A percentile compares a stretch with the other conserved stretches of the same genome.
phyloP scores from a whole-genome alignment of 2,888 invertebrate genomes.

The Hipparchia sbordonii region DNA sequence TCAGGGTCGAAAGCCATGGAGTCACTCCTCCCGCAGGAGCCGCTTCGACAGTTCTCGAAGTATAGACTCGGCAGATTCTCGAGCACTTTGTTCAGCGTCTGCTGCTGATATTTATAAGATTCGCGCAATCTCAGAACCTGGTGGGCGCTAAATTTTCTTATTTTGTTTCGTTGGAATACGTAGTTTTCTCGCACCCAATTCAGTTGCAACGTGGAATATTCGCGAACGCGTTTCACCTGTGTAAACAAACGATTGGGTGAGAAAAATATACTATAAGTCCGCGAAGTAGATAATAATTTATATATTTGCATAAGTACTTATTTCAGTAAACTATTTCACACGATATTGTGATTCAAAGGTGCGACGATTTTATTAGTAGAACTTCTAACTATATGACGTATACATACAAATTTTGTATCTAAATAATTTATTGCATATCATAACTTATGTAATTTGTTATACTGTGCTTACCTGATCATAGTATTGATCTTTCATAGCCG shows the following conservation, averaged over 20 bases:
- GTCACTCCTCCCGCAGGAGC: slow-evolving; percentile 90
- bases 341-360: not conserved
- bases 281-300: not conserved
- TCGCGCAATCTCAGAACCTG: slow-evolving; percentile 94
- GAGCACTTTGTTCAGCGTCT: slow-evolving; percentile 95
- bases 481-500: slow-evolving; percentile 94
- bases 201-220: slow-evolving; percentile 95
- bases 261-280: not conserved
- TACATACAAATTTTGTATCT: not conserved
- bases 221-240: slow-evolving; percentile 94
- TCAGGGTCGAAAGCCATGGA: slow-evolving; percentile 88
- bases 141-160: slow-evolving; percentile 96
- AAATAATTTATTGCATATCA: not conserved
- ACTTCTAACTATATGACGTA: too few species aligned
- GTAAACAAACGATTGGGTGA: slow-evolving; percentile 44
- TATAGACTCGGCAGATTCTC: slow-evolving; percentile 96
- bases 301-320: not conserved
- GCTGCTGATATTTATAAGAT: slow-evolving; percentile 97
- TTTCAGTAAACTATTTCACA: not conserved
- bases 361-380: not conserved
- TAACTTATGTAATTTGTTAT: not conserved
- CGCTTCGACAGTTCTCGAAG: slow-evolving; percentile 96
- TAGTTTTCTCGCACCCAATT: slow-evolving; percentile 98
- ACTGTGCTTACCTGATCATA: slow-evolving; percentile 89
- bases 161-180: slow-evolving; percentile 96